Conservation (phyloP, 2,113 vertebrate genomes). For the Pungitius pungitius region DNA sequence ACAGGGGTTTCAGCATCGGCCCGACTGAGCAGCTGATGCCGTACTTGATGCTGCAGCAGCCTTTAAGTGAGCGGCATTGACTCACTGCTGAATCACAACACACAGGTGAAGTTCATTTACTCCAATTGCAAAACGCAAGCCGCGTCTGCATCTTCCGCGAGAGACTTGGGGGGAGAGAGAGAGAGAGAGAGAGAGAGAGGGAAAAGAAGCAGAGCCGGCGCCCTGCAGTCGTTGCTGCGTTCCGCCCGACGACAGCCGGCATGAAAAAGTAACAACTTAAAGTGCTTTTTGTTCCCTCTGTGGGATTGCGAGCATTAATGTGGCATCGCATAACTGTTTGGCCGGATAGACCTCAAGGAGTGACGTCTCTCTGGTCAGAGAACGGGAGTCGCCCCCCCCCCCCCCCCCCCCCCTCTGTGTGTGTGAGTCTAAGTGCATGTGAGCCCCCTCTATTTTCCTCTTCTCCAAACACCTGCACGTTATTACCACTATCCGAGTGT, state of each 20-base stretch:
- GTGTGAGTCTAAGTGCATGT: too few species aligned
- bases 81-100: constrained; percentile 46
- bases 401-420: too few species aligned
- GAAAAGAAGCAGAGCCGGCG: neutral
- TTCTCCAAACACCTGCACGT: neutral
- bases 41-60: constrained; percentile 32
- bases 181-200: neutral
- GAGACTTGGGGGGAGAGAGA: too few species aligned
- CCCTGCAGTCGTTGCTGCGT: neutral
- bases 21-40: constrained; percentile 9
- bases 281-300: neutral
- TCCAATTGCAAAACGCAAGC: too few species aligned
- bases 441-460: too few species aligned
- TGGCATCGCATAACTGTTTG: neutral
- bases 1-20: neutral
- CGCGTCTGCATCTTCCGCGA: too few species aligned
- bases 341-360: neutral
- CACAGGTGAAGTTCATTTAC: constrained; percentile 45
- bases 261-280: neutral
- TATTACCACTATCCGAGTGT: neutral
- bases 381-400: neutral
- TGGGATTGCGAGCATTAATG: neutral
- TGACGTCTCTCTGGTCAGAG: neutral
- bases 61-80: constrained; percentile 53
- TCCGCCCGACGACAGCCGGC: neutral